phyloP scores from a whole-genome alignment of 2,888 invertebrate species.

The Parelbella ahira region DNA sequence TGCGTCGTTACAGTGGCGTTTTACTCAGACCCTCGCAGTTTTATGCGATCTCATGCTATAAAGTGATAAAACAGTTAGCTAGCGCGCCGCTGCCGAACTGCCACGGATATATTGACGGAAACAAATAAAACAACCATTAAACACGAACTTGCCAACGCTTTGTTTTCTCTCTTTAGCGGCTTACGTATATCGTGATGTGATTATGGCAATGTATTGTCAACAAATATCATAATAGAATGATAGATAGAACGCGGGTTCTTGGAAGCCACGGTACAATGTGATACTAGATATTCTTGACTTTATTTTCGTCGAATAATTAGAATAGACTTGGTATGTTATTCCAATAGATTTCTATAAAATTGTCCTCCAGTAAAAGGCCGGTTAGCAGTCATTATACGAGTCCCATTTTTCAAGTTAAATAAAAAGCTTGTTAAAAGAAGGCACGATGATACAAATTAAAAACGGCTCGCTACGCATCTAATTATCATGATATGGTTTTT shows the following conservation, averaged over 20 bases:
- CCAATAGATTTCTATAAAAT: no score
- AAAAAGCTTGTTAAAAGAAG: no score
- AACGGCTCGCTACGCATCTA: slow-evolving; percentile 39
- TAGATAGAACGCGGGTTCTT: no score
- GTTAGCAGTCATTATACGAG: no score
- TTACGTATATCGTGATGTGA: slow-evolving; percentile 10
- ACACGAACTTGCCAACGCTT: slow-evolving; percentile 68
- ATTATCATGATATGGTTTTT: slow-evolving; percentile 60
- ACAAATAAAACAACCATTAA: slow-evolving; percentile 74
- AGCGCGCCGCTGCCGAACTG: slow-evolving; percentile 61
- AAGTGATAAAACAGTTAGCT: slow-evolving; percentile 79
- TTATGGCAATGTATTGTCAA: slow-evolving; percentile 26
- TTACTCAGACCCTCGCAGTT: slow-evolving; percentile 64
- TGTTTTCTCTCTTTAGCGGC: slow-evolving; percentile 55
- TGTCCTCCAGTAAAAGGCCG: no score
- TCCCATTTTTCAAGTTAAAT: no score
- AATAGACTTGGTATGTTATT: no score
- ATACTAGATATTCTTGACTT: no score
- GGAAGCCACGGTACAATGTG: no score
- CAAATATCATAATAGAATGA: no score
- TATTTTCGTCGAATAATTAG: no score
- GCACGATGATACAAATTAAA: slow-evolving; percentile 4
- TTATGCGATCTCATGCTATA: slow-evolving; percentile 76
- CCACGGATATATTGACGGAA: slow-evolving; percentile 67
- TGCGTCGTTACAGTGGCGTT: slow-evolving; percentile 58